These are phyloP conservation scores for Aphrophora alni DNA, from an alignment of 2,888 invertebrate genomes.

Conservation along the genomic window DNA sequence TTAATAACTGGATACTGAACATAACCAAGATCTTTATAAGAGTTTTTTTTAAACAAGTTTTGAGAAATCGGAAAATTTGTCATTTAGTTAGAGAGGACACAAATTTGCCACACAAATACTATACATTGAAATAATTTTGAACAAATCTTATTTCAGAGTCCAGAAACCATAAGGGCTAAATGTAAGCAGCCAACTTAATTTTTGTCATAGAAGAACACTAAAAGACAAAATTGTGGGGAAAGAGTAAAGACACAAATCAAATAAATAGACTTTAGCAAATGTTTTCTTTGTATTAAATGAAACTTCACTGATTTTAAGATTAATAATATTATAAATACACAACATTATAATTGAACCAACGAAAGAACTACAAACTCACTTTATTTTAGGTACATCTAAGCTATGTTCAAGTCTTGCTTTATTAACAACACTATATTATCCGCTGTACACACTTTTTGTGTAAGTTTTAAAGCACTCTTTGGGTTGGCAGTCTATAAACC, in stretches of 20 bases:
- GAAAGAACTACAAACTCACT: constrained; percentile 1
- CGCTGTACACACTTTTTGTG: constrained; percentile 12
- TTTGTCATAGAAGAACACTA: no score
- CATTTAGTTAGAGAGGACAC: no score
- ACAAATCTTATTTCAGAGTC: no score
- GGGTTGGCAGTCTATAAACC: constrained; percentile 30
- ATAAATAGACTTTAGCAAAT: constrained; percentile 37
- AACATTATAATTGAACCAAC: constrained; percentile 35
- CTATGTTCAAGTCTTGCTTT: constrained; percentile 27
- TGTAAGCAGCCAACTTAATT: no score
- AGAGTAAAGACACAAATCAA: constrained; percentile 18
- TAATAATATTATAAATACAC: constrained; percentile 40
- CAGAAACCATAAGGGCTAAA: no score
- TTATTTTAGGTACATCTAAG: constrained; percentile 16
- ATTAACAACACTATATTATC: constrained; percentile 27
- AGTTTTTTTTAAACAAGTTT: no score
- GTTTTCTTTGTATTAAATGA: constrained; percentile 40
- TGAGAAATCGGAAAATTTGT: no score
- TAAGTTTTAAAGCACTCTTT: constrained; percentile 35
- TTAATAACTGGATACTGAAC: no score
- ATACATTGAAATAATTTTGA: no score
- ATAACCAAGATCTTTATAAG: no score
- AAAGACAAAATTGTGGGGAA: not conserved
- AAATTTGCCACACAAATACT: no score
- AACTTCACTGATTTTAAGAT: constrained; percentile 37